phyloP scores from a whole-genome alignment of 1,140 invertebrate species.

The Cotesia chilonis region DNA sequence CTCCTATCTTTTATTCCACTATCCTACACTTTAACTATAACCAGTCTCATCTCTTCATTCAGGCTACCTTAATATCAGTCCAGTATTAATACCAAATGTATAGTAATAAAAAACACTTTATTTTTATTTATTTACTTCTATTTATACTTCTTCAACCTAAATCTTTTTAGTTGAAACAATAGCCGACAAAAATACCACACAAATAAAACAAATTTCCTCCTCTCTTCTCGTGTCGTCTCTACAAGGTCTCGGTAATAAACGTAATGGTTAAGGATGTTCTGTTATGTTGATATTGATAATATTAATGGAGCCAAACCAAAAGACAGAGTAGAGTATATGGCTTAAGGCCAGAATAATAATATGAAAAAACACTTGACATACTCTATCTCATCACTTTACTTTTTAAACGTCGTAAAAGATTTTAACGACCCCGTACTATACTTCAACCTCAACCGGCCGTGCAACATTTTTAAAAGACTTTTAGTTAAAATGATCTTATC shows the following conservation, averaged over 20 bases:
- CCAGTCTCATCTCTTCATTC: no score
- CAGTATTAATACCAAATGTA: no score
- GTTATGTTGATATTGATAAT: constrained; percentile 6
- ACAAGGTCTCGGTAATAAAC: constrained; percentile 9
- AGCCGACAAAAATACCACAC: no score
- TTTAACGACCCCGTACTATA: constrained; percentile 26
- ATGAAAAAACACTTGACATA: background rate
- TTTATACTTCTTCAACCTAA: background rate
- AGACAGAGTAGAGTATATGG: background rate
- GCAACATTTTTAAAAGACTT: background rate
- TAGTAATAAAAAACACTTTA: background rate
- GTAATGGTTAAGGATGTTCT: no score
- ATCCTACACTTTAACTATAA: background rate
- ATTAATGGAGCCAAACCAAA: constrained; percentile 16
- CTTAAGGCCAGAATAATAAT: no score
- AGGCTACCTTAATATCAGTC: no score
- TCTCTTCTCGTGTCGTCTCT: no score
- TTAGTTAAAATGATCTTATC: no score
- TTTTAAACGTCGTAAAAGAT: constrained; percentile 28
- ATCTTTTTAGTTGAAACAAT: no score
- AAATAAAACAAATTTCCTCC: no score
- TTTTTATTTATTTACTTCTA: background rate
- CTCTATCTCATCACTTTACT: constrained; percentile 23
- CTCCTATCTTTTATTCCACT: background rate
- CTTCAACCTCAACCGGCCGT: background rate